Evolutionary conservation across 2,797 vertebrate species (phyloP), one percentile per base, ranked within the genome.

Genomic region (Sebastes cheni): DNA sequence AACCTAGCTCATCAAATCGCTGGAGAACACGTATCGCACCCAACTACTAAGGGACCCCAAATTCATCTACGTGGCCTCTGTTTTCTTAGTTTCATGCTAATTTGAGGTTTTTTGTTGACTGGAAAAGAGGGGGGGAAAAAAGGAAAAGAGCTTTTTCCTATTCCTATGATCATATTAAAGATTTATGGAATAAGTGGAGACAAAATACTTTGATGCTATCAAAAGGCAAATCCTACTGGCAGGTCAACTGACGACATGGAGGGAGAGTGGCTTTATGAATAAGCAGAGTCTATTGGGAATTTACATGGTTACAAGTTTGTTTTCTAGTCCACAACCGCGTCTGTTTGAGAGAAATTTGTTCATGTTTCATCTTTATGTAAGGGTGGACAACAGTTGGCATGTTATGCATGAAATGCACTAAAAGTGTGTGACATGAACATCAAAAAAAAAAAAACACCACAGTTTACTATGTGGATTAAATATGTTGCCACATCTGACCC

Each of bases 1-100:
- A 79, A 66, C 56, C 75, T 10, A 69, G 42, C 61, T 85, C 81
- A 83, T 86, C 76, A 81, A 73, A 77, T 89, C 58, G 74, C 4
- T 77, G 74, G 62, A 82, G 64, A 87, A 83, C 54, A 70, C 3
- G 34, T 64, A 54, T 86, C 29, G 29, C 80, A 84, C 67, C 81
- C 74, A 86, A 61, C 29, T 81, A 66, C 80, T 54, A 22, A 81
- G 69, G 59, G 27, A 79, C 60, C 66, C 14, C 25, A 77, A 70
- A 76, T 64, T 72, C 58, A 59, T 89, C 58, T 34, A 4, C 46
- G 25, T 68, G 23, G 25, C 30, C n/a, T 82, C 9, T 11, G 5
- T 36, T 78, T 69, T 78, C 13, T 81, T 9, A 11, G 5, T 78
- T 78, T 79, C 25, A 16, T 61, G 60, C 9, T 65, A 42, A 14